Evolutionary conservation across 1,140 invertebrate genomes (phyloP), one percentile per base, ranked within the genome.

Genomic region (Calosoma granatense): DNA sequence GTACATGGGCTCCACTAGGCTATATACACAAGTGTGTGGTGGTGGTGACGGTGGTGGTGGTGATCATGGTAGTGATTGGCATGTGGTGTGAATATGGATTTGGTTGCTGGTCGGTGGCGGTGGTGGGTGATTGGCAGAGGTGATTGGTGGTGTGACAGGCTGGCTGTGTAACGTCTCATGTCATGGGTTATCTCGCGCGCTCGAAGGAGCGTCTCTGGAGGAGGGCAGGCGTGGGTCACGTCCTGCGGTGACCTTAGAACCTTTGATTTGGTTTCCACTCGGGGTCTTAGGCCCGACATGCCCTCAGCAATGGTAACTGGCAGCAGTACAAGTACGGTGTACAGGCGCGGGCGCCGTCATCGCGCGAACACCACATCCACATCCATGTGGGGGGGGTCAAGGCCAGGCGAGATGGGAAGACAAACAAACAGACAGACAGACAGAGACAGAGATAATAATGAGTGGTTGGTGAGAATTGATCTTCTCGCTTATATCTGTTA

Each of bases 251-350:
- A 80, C 78, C 77, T 80, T 81, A 67, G 58, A 71, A 76, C 77
- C 78, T 74, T 81, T 81, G 81, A 84, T 83, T 84, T 83, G 81
- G 81, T 83, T 83, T 84, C 81, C 81, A 83, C 76, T 80, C 74
- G 74, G 75, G 73, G 72, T 78, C 69, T 68, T 72, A 72, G 67
- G 69, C 70, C 73, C 70, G 72, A 69, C 71, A 65, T 64, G 63
- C 64, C 41, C 41, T 47, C 41, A n/a, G 26, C n/a, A 17, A n/a
- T n/a, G 23, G 21, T 51, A 56, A 20, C 20, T 22, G 19, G 22
- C 47, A 36, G 47, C 22, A 15, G 14, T 56, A 14, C 23, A 56
- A 11, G n/a, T 56, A 19, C 30, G 20, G 26, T 36, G 26, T 36
- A 6, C n/a, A n/a, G 26, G 26, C 6, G 26, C 26, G n/a, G 26